Evolutionary conservation across 2,113 vertebrate species (phyloP), one percentile per base, ranked within the genome.

Genomic region (Lepus americanus): DNA sequence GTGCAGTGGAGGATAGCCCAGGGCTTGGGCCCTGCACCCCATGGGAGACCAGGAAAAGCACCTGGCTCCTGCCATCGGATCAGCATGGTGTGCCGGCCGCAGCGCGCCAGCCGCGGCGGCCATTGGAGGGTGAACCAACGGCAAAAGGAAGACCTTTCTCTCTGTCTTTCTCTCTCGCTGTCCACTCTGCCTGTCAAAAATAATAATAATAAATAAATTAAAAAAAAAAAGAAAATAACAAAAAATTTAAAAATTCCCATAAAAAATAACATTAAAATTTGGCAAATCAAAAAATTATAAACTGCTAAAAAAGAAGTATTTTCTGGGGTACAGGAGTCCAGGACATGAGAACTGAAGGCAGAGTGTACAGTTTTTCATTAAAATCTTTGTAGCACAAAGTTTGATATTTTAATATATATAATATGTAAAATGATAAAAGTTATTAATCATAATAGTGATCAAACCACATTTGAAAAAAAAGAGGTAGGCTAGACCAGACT

Each of bases 211-310:
- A 36, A 36, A 36, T 36, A 36, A 36, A 36, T 36, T 36, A 36
- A 44, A 44, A 44, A 44, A 44, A 44, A 44, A 44, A 44, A 73
- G 5, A 61, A 31, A 80, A 76, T 92, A 44, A 44, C 44, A 44
- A 44, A 44, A 44, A 44, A 44, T 44, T 6, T 6, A 33, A 36
- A 55, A 79, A 70, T 87, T 29, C 55, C 19, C 1, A 36, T 36
- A 67, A 63, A 2, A 94, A 44, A 76, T 29, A 63, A 89, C 16
- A 39, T 59, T 13, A 51, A 84, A 88, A 59, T 22, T 39, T 33
- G 44, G 36, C 53, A 88, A 90, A 88, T 39, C n/a, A 61, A 86
- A 85, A 86, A 85, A 70, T 51, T 33, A 44, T 33, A 73, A 92
- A 59, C 1, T 78, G 22, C 3, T 88, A 89, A 83, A 92, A 92